phyloP scores from a whole-genome alignment of 92 coral and sea anemone genomes.

The Porites lobata region DNA sequence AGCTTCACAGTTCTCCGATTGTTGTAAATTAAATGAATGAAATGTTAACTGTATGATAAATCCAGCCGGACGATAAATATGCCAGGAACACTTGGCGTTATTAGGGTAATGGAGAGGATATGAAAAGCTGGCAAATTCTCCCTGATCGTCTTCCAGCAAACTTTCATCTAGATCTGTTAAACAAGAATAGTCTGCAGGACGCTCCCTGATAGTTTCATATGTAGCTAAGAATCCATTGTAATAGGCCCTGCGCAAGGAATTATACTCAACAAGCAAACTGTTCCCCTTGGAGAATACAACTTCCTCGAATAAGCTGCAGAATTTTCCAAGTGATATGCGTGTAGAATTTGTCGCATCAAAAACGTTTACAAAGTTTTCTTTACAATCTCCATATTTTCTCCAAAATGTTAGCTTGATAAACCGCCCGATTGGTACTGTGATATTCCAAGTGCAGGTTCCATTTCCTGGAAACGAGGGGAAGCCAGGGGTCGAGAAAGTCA shows the following conservation, averaged over 20 bases:
- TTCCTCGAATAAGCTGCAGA: background rate
- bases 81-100: conserved; percentile 34
- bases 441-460: conserved; percentile 53
- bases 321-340: background rate
- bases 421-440: conserved; percentile 39
- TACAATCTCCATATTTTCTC: background rate
- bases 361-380: background rate
- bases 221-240: conserved; percentile 35
- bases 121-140: conserved; percentile 63
- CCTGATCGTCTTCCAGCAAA: background rate
- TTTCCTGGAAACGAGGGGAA: conserved; percentile 26
- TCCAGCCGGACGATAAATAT: conserved; percentile 32
- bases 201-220: conserved; percentile 37
- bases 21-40: conserved; percentile 50
- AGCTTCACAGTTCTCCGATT: conserved; percentile 33
- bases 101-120: conserved; percentile 67
- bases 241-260: background rate
- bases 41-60: conserved; percentile 47
- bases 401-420: conserved; percentile 41
- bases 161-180: background rate
- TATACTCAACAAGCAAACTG: conserved; percentile 25
- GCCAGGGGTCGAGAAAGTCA: conserved; percentile 37
- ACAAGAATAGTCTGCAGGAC: conserved; percentile 19
- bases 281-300: conserved; percentile 45
- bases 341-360: conserved; percentile 9